Evolutionary conservation across 2,888 invertebrate species (phyloP).

Genomic region (Pheosia tremula): DNA sequence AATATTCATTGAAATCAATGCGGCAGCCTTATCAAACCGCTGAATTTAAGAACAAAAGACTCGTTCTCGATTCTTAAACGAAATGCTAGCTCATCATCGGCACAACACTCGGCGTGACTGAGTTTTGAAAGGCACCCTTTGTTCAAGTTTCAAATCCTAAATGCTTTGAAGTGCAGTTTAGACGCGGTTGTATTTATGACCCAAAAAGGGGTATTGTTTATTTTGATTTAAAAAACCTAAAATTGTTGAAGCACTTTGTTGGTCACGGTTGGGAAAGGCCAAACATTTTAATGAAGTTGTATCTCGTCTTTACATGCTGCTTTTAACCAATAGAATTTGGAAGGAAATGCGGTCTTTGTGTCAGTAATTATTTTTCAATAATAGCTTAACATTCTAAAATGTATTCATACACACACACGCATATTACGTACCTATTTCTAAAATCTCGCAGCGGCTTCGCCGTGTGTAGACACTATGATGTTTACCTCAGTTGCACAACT

Average conservation of each 20-base stretch:
- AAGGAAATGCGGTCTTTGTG: too few species aligned
- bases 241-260: too few species aligned
- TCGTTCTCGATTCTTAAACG: conserved; percentile 41
- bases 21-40: conserved; percentile 26
- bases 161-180: conserved; percentile 49
- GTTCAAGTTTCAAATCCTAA: conserved; percentile 52
- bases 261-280: too few species aligned
- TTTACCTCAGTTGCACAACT: conserved; percentile 26
- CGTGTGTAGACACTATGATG: conserved; percentile 13
- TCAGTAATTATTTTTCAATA: neutral
- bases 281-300: too few species aligned
- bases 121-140: conserved; percentile 53
- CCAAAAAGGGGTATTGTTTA: conserved; percentile 33
- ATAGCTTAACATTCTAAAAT: neutral
- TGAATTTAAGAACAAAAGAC: conserved; percentile 37
- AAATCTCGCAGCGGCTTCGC: too few species aligned
- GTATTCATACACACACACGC: too few species aligned
- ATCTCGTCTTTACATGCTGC: too few species aligned
- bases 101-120: conserved; percentile 45
- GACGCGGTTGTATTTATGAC: conserved; percentile 41
- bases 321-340: too few species aligned
- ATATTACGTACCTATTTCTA: too few species aligned
- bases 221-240: neutral
- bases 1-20: conserved; percentile 11
- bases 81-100: conserved; percentile 48